Percentiles rank a stretch among this genome's conserved stretches.
These are phyloP conservation scores for Pterobdella sp. DNA, from an alignment of 2,888 invertebrate species.

Conservation along the genomic window DNA sequence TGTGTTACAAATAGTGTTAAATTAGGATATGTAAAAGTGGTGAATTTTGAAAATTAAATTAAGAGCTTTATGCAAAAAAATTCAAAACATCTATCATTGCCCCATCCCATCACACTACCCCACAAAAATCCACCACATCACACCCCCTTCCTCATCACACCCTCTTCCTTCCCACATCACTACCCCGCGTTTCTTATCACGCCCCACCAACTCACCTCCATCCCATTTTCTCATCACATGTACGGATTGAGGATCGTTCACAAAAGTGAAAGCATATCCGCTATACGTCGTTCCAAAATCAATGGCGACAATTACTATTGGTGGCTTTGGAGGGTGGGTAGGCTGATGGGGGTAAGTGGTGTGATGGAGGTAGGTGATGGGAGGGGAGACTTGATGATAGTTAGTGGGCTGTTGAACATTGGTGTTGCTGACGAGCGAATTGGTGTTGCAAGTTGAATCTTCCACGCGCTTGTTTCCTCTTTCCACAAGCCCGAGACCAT, in stretches of 20 bases:
- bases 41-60: no score
- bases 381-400: no score
- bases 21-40: no score
- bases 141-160: neutral
- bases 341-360: no score
- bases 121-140: neutral
- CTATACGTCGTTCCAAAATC: conserved; percentile 59
- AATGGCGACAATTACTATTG: conserved; percentile 56
- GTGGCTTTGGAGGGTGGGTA: conserved; percentile 30
- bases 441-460: neutral
- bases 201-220: conserved; percentile 44
- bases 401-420: no score
- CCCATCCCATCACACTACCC: neutral
- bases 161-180: neutral
- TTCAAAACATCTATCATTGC: neutral
- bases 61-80: no score
- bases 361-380: no score
- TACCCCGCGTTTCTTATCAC: neutral
- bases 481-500: neutral
- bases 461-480: no score
- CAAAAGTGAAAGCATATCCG: conserved; percentile 57
- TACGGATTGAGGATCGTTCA: conserved; percentile 54
- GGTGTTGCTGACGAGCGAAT: no score
- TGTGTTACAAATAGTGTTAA: no score
- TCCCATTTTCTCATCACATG: conserved; percentile 58